Evolutionary conservation across 2,888 invertebrate genomes (phyloP), one percentile per base, ranked within the genome.

Genomic region (Drosophila borealis): DNA sequence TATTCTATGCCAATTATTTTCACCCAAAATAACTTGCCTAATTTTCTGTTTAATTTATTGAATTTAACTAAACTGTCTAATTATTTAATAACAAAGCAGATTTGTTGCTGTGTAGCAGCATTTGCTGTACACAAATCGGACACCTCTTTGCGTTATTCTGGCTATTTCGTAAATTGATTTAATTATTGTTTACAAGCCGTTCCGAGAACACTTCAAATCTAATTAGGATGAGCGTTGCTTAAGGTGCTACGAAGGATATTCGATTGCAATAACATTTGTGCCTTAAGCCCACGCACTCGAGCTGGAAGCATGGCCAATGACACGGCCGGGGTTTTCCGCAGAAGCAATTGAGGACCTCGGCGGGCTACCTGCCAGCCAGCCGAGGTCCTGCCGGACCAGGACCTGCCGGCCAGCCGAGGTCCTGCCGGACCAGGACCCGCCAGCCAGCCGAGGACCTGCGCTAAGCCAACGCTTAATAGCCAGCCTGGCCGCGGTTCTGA

Each of bases 131-230:
- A 21, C 5, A 21, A 11, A 13, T 21, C 5, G 2, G 21, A 42
- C 42, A 42, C 2, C 42, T 13, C 10, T 21, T n/a, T 1, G 54
- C 33, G 9, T 42, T 53, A 3, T 9, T 4, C n/a, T 25, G 1
- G 6, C 6, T 21, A 13, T 25, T 45, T 55, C 13, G 25, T 37
- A 25, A 36, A 54, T 54, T 41, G 33, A 62, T 46, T 45, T 42
- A 33, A 14, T 49, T 25, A 29, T 9, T 39, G 34, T 51, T 51
- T 34, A 44, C 34, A 19, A 29, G 14, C 34, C 17, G 14, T 66
- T 69, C 76, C 68, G 36, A 51, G 71, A 74, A 74, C 74, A 74
- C 74, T 74, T 70, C 59, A 66, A 74, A 70, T 70, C 74, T 70
- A 75, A 75, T 75, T 74, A 75, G 66, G 71, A 74, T 61, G 49